These are phyloP conservation scores for Helogale parvula DNA, from an alignment of 2,113 vertebrate genomes.

Conservation along the genomic window DNA sequence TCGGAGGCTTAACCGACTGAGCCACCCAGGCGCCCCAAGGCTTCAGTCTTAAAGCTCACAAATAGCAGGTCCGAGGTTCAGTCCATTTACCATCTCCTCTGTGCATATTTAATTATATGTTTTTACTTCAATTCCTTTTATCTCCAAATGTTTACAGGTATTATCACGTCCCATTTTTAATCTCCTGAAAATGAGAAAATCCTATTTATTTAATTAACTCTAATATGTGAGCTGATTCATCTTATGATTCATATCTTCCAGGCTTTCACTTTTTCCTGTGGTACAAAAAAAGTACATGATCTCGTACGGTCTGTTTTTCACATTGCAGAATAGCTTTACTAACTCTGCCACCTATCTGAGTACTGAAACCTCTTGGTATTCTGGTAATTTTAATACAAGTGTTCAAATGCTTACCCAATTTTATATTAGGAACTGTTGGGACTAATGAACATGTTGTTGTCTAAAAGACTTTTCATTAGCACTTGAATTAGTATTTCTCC, in stretches of 20 bases:
- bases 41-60: background rate
- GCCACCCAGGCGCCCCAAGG: too few species aligned
- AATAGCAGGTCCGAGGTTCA: background rate
- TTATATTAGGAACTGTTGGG: background rate
- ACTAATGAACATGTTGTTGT: background rate
- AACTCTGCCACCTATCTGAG: background rate
- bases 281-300: background rate
- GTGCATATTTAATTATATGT: background rate
- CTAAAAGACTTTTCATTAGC: background rate
- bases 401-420: background rate
- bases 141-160: background rate
- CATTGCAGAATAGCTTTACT: background rate
- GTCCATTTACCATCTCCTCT: background rate
- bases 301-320: background rate
- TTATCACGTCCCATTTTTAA: background rate
- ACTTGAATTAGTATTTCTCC: background rate
- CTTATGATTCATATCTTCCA: background rate
- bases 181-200: background rate
- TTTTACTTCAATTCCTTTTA: background rate
- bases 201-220: background rate
- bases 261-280: background rate
- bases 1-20: too few species aligned
- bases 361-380: background rate
- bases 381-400: background rate
- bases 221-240: background rate